Evolutionary conservation across 2,113 vertebrate species (phyloP).

Genomic region (Colistium nudipinnis): DNA sequence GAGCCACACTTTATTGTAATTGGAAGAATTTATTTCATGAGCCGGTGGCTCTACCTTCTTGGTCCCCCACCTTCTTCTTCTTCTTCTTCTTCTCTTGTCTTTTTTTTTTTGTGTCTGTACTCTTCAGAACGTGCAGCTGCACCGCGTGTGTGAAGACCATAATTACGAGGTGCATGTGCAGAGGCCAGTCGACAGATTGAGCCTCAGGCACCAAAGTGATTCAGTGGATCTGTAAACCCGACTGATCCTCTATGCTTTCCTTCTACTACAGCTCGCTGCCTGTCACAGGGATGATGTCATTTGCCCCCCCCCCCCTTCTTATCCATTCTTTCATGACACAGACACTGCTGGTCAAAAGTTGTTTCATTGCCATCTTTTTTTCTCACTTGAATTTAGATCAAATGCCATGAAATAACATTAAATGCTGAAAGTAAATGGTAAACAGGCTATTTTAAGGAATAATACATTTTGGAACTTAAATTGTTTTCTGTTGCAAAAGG

Average conservation of each 20-base stretch:
- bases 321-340: constrained; percentile 6
- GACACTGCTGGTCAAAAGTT: background rate
- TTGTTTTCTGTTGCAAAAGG: too few relatives aligned
- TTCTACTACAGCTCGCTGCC: constrained; percentile 45
- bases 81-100: background rate
- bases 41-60: constrained; percentile 74
- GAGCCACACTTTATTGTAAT: constrained; percentile 88
- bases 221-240: constrained; percentile 33
- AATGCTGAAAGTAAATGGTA: background rate
- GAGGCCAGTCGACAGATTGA: constrained; percentile 39
- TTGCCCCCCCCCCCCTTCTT: constrained; percentile 11
- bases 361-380: too few relatives aligned
- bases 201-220: constrained; percentile 32
- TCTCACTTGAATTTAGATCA: too few relatives aligned
- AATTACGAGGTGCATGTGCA: constrained; percentile 28
- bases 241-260: constrained; percentile 30
- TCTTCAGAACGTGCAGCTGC: constrained; percentile 54
- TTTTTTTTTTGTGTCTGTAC: constrained; percentile 26
- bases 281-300: constrained; percentile 37
- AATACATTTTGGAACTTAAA: too few relatives aligned
- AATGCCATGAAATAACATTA: background rate
- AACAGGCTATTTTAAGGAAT: too few relatives aligned
- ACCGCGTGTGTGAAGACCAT: constrained; percentile 34
- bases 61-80: constrained; percentile 36
- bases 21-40: constrained; percentile 86